phyloP scores from a whole-genome alignment of 2,797 vertebrate species.

The Psittacula derbiana region DNA sequence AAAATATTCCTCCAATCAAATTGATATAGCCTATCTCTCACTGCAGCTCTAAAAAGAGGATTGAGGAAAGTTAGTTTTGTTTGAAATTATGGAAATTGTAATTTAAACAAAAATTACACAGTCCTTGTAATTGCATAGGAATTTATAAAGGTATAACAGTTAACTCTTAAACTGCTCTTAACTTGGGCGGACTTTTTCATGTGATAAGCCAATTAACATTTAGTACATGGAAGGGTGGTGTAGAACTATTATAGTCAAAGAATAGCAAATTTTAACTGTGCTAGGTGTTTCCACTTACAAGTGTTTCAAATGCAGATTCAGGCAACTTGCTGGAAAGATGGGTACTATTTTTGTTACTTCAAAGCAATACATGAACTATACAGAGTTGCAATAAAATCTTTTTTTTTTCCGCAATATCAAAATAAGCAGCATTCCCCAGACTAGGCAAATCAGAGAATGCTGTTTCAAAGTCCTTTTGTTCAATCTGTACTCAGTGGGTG shows the following conservation, averaged over 20 bases:
- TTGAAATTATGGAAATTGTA: neutral
- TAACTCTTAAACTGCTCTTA: neutral
- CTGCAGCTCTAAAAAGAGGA: neutral
- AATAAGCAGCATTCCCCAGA: neutral
- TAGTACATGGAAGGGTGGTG: neutral
- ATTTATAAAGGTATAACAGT: neutral
- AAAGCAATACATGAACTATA: neutral
- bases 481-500: neutral
- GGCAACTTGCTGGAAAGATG: neutral
- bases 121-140: neutral
- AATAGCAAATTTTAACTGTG: neutral
- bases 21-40: neutral
- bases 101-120: neutral
- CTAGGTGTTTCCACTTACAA: neutral
- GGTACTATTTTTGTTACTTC: neutral
- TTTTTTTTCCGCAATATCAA: neutral
- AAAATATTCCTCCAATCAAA: constrained; percentile 39
- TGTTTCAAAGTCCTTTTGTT: neutral
- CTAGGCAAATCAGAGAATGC: neutral
- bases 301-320: neutral
- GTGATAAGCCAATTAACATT: neutral
- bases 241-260: neutral
- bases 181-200: neutral
- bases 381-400: neutral
- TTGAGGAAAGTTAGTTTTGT: neutral